A percentile compares a stretch with the other conserved stretches of the same genome.
Evolutionary conservation across 2,888 invertebrate genomes (phyloP).

Genomic region (Atethmia centrago): DNA sequence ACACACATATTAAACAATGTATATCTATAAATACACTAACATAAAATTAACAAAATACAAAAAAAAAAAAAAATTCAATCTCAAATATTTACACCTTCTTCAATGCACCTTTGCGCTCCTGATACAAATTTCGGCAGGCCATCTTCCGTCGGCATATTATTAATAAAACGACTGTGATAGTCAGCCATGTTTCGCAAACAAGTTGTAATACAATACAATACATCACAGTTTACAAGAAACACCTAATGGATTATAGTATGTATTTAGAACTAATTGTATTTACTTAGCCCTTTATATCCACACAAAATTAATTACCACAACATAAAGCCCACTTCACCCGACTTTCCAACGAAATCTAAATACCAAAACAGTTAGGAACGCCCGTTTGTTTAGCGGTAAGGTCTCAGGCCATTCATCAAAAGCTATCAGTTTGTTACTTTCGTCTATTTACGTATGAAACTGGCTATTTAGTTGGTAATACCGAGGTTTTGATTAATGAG

Average conservation of each 20-base stretch:
- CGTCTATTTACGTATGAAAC: constrained; percentile 59
- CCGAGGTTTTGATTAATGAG: constrained; percentile 64
- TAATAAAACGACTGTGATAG: too few species aligned
- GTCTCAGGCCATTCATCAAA: constrained; percentile 56
- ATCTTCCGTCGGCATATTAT: too few species aligned
- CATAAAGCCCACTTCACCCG: neutral
- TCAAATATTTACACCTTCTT: too few species aligned
- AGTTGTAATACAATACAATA: too few species aligned
- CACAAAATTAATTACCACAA: neutral
- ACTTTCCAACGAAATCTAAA: constrained; percentile 22
- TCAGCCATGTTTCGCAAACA: neutral
- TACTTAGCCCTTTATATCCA: neutral
- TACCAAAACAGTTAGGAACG: constrained; percentile 19
- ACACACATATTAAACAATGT: too few species aligned
- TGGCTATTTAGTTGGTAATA: constrained; percentile 55
- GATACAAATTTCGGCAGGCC: too few species aligned
- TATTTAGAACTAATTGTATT: neutral
- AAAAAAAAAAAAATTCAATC: too few species aligned
- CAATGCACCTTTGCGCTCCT: too few species aligned
- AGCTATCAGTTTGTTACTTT: constrained; percentile 49
- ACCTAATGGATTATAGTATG: neutral
- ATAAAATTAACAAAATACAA: too few species aligned
- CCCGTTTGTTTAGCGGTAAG: constrained; percentile 46
- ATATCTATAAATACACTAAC: too few species aligned
- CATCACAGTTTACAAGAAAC: neutral